Evolutionary conservation across 2,888 invertebrate species (phyloP).

Genomic region (Dynastes grantii): DNA sequence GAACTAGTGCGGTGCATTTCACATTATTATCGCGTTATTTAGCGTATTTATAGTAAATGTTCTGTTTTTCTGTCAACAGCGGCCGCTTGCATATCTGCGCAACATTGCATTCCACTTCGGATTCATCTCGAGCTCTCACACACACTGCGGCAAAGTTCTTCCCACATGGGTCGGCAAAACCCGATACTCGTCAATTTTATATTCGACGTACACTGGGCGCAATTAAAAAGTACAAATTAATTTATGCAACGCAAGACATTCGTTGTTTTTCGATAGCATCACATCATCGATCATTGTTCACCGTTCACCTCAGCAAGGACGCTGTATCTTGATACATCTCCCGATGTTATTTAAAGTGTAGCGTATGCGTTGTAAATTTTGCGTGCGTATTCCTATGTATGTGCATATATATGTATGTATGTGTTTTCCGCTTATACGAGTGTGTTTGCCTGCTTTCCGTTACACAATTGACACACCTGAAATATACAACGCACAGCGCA

Average conservation of each 20-base stretch:
- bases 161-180: conserved; percentile 39
- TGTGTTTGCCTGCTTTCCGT: conserved; percentile 35
- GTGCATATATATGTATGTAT: neutral
- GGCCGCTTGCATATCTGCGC: conserved; percentile 52
- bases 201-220: conserved; percentile 46
- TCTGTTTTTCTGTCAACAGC: conserved; percentile 48
- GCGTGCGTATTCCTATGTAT: conserved; percentile 13
- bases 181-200: conserved; percentile 38
- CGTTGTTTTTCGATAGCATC: conserved; percentile 43
- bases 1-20: conserved; percentile 57
- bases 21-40: conserved; percentile 56
- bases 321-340: conserved; percentile 45
- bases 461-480: conserved; percentile 48
- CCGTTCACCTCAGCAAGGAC: conserved; percentile 49
- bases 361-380: conserved; percentile 16
- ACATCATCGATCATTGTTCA: conserved; percentile 48
- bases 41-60: conserved; percentile 56
- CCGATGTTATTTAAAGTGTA: conserved; percentile 11
- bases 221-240: conserved; percentile 53
- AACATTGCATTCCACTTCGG: conserved; percentile 52
- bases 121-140: conserved; percentile 50
- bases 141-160: conserved; percentile 25
- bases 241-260: conserved; percentile 48
- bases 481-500: conserved; percentile 26
- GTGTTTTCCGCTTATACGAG: conserved; percentile 11